Percentiles rank a stretch among this genome's conserved stretches.
These are phyloP conservation scores for Gymnothorax javanicus DNA, from an alignment of 2,797 vertebrate species.

Conservation along the genomic window DNA sequence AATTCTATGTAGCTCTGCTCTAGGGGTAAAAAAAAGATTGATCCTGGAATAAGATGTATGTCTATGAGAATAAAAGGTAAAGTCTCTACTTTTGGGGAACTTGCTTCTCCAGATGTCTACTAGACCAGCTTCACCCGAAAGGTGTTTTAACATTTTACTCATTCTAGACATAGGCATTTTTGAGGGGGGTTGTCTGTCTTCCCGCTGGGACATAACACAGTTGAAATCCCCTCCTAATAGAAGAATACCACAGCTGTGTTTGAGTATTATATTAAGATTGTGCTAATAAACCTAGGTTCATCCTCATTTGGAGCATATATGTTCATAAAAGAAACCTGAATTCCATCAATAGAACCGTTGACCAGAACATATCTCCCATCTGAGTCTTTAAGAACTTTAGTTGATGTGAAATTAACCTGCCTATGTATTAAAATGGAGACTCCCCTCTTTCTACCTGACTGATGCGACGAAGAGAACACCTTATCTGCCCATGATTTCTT, in stretches of 20 bases:
- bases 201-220: constrained; percentile 22
- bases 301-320: constrained; percentile 36
- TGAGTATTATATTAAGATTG: background rate
- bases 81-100: constrained; percentile 17
- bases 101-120: constrained; percentile 21
- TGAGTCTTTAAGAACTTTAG: constrained; percentile 12
- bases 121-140: background rate
- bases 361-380: constrained; percentile 15
- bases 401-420: constrained; percentile 23
- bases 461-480: constrained; percentile 34
- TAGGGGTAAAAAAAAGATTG: too few species aligned
- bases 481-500: constrained; percentile 40
- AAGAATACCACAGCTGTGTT: constrained; percentile 11
- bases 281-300: constrained; percentile 19
- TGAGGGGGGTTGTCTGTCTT: background rate
- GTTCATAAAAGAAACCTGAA: constrained; percentile 31
- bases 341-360: constrained; percentile 33
- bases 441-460: constrained; percentile 23
- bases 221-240: constrained; percentile 21
- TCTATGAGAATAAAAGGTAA: constrained; percentile 4
- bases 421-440: constrained; percentile 32
- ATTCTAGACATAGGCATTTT: background rate
- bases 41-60: constrained; percentile 26
- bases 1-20: too few species aligned
- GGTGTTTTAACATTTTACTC: constrained; percentile 26